A percentile compares a stretch with the other conserved stretches of the same genome.
Conservation (phyloP, 2,113 vertebrate genomes). For the Diadophis punctatus region DNA sequence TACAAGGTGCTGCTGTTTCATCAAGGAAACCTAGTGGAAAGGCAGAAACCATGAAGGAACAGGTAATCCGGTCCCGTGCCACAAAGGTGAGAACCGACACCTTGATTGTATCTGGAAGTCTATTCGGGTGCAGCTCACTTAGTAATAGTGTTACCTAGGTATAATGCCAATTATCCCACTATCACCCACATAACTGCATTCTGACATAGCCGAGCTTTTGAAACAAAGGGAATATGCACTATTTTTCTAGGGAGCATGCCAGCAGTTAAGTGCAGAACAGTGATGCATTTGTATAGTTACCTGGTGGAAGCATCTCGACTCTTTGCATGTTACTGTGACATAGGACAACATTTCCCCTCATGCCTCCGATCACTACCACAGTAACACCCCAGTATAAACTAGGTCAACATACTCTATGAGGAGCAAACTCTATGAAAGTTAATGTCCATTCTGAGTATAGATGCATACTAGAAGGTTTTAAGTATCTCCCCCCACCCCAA, state of each 20-base stretch:
- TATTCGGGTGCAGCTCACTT: background rate
- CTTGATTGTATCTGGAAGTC: background rate
- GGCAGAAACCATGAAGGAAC: background rate
- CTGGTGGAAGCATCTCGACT: background rate
- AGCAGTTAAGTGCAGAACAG: background rate
- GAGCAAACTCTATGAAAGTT: background rate
- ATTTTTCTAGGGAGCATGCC: background rate
- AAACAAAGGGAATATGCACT: background rate
- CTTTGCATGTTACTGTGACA: background rate
- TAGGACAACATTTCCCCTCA: background rate
- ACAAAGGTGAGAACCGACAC: background rate
- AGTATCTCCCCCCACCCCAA: accelerated
- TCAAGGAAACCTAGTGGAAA: background rate
- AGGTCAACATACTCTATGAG: background rate
- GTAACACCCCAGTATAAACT: background rate
- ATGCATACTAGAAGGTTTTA: background rate
- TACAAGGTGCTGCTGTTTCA: background rate
- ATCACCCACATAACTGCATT: background rate
- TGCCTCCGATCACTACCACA: background rate
- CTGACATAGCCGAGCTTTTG: background rate
- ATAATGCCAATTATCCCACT: background rate
- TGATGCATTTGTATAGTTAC: background rate
- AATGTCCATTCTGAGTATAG: background rate
- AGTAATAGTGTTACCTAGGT: background rate
- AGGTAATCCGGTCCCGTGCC: background rate